Evolutionary conservation across 2,113 vertebrate genomes (phyloP), one percentile per base, ranked within the genome.

Genomic region (Scomber japonicus): DNA sequence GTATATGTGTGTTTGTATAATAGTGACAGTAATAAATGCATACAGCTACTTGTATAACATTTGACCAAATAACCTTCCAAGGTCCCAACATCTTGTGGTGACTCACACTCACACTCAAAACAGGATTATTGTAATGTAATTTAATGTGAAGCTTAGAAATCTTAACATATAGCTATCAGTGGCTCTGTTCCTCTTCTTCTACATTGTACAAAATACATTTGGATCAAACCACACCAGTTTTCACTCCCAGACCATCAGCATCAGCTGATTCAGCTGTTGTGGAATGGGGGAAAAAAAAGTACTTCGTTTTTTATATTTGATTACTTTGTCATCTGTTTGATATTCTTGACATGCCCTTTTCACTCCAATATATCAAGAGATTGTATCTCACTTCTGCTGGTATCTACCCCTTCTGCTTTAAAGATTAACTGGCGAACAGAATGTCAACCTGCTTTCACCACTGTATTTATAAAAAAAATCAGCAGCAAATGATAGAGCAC

Each of bases 271-370:
- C 78, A 48, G 74, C 21, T 62, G 74, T 62, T 50, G 46, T 66
- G 35, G 30, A 27, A 27, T 21, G 21, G 21, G 54, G n/a, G 35
- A 8, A 5, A 30, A 51, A 13, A 30, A 40, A 40, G 35, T 40
- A 3, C 44, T 70, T 82, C 49, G 56, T 86, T 9, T 77, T 81
- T 86, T 63, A 79, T 76, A 80, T 90, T 81, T 82, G 63, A 89
- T 89, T 83, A 71, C 68, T 75, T 84, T 81, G 67, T 79, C 78
- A 14, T 68, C 67, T 44, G 63, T 88, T 89, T 91, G 74, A 89
- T 89, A 89, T 92, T 87, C 79, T 62, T 84, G 78, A 74, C 80
- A 85, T 88, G 81, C 81, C 89, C 89, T 92, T 92, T 92, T 91
- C 85, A 74, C 78, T 86, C 53, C 55, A 84, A 79, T 85, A 77